Evolutionary conservation across 2,888 invertebrate genomes (phyloP).

Genomic region (Selenia dentaria): DNA sequence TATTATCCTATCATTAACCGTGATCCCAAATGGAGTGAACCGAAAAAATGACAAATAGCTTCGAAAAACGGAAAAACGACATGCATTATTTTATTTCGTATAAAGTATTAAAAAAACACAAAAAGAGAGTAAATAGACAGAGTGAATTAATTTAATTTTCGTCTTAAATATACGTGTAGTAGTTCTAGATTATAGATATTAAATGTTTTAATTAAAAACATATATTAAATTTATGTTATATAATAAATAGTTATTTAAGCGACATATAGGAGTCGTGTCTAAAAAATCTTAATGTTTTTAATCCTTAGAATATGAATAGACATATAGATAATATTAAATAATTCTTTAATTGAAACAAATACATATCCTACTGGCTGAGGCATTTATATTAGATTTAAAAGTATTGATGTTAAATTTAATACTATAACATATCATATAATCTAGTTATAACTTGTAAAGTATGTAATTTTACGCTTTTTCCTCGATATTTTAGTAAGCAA

Average conservation of each 20-base stretch:
- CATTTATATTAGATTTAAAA: constrained; percentile 70
- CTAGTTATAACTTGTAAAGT: constrained; percentile 39
- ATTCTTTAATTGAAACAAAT: constrained; percentile 76
- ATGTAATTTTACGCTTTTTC: constrained; percentile 45
- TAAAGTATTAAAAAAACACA: constrained; percentile 47
- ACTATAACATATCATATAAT: constrained; percentile 56
- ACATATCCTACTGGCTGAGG: constrained; percentile 84
- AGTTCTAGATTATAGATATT: constrained; percentile 45
- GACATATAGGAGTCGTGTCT: constrained; percentile 44
- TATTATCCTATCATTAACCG: too few species aligned
- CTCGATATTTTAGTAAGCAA: constrained; percentile 40
- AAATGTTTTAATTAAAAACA: constrained; percentile 47
- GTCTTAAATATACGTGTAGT: constrained; percentile 41
- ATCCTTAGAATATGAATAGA: constrained; percentile 60
- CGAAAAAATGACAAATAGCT: constrained; percentile 52
- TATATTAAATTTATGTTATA: constrained; percentile 67
- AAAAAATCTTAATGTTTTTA: constrained; percentile 63
- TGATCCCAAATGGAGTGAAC: constrained; percentile 47
- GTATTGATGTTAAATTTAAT: constrained; percentile 68
- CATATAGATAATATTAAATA: constrained; percentile 54
- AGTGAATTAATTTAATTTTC: constrained; percentile 23
- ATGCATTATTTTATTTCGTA: constrained; percentile 58
- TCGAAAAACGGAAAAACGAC: constrained; percentile 69
- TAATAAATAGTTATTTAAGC: constrained; percentile 29
- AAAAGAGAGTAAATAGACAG: constrained; percentile 31